Conservation (phyloP, 2,113 vertebrate species). For the Crotalus tigris region DNA sequence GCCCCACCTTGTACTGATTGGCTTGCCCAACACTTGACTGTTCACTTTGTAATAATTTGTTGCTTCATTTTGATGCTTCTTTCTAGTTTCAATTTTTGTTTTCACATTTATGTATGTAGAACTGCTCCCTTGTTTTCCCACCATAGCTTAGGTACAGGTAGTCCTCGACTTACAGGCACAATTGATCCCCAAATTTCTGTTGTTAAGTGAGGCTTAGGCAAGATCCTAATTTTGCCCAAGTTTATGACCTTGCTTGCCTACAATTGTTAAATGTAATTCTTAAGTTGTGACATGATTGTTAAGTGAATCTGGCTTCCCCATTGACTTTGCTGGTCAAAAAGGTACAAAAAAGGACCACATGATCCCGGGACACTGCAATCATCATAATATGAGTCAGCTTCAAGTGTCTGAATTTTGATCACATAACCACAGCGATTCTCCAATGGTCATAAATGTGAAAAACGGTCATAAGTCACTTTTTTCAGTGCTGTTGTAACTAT, state of each 20-base stretch:
- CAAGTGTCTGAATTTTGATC: background rate
- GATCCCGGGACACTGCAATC: background rate
- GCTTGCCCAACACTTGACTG: background rate
- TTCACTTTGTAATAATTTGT: background rate
- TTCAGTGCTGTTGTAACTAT: background rate
- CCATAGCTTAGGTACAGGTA: rapidly evolving
- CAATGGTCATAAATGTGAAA: background rate
- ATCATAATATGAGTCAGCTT: background rate
- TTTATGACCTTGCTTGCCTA: background rate
- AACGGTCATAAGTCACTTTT: background rate
- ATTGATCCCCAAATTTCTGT: background rate
- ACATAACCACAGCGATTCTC: background rate
- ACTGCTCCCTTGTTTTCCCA: background rate
- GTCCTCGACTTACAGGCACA: background rate
- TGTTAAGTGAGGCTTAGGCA: background rate
- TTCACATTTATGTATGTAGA: background rate
- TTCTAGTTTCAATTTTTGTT: rapidly evolving
- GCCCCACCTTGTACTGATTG: background rate
- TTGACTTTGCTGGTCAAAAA: background rate
- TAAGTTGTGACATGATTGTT: background rate
- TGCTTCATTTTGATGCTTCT: background rate
- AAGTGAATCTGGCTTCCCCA: background rate
- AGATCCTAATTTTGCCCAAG: background rate
- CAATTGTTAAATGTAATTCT: background rate
- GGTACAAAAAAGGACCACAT: background rate